phyloP scores from a whole-genome alignment of 1,140 invertebrate genomes.

The Drosophila tropicalis region DNA sequence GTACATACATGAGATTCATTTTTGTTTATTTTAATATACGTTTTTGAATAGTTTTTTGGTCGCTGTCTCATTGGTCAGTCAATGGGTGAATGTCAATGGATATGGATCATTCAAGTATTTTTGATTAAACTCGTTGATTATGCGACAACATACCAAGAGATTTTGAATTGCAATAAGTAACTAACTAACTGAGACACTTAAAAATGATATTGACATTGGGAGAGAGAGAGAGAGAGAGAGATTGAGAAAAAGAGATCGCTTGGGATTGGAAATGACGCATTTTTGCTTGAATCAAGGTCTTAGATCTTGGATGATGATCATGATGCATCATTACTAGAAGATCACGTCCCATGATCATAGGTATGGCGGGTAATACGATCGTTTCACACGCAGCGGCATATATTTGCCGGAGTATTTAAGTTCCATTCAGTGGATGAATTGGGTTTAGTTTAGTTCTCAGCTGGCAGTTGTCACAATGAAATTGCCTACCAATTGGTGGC shows the following conservation, averaged over 20 bases:
- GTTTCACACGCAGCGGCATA: slow-evolving; percentile 6
- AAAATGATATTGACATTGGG: neutral
- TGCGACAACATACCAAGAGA: neutral
- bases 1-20: too few species aligned
- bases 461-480: slow-evolving; percentile 32
- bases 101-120: slow-evolving; percentile 10
- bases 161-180: neutral
- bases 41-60: neutral
- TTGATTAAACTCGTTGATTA: neutral
- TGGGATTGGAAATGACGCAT: slow-evolving; percentile 6
- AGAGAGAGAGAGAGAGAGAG: neutral
- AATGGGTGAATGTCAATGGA: slow-evolving; percentile 13
- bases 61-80: neutral
- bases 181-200: neutral
- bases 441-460: slow-evolving; percentile 55
- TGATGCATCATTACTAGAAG: slow-evolving; percentile 14
- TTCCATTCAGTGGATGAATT: slow-evolving; percentile 45
- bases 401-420: slow-evolving; percentile 56
- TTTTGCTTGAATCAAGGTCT: slow-evolving; percentile 3
- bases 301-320: slow-evolving; percentile 10
- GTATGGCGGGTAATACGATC: slow-evolving; percentile 6
- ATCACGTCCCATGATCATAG: slow-evolving; percentile 15
- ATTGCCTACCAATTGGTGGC: slow-evolving; percentile 56
- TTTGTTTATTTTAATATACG: too few species aligned
- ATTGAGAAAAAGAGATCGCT: neutral